Percentiles rank a stretch among this genome's conserved stretches.
Conservation (phyloP, 2,797 vertebrate genomes). For the Phoeniculus purpureus region DNA sequence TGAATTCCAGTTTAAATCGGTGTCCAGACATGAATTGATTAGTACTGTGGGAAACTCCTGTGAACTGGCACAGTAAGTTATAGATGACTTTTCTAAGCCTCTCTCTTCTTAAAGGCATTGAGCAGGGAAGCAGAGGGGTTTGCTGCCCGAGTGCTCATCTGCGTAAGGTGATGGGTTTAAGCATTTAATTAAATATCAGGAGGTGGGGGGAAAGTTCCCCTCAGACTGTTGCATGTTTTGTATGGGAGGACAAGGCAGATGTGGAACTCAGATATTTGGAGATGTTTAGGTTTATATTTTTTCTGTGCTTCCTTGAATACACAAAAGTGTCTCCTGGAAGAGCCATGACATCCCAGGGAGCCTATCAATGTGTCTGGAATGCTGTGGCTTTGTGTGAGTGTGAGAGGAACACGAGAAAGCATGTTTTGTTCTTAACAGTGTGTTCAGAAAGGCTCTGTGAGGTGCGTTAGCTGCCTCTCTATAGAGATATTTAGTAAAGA, state of each 20-base stretch:
- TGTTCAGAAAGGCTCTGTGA: not conserved
- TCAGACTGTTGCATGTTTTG: not conserved
- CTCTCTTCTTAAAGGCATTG: not conserved
- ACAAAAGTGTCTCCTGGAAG: not conserved
- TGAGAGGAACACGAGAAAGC: not conserved
- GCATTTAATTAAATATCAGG: not conserved
- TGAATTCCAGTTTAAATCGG: not conserved
- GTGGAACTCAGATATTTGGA: not conserved
- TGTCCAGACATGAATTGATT: not conserved
- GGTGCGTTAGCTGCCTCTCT: not conserved
- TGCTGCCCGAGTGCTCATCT: not conserved
- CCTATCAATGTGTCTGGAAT: slow-evolving; percentile 6
- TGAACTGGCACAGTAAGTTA: not conserved
- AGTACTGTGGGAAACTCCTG: not conserved
- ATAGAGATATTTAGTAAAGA: not conserved
- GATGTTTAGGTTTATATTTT: not conserved
- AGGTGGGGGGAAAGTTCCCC: not conserved
- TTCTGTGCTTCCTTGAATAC: not conserved
- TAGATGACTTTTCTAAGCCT: not conserved
- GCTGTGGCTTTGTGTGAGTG: not conserved
- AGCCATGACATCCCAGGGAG: not conserved
- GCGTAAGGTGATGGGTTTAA: not conserved
- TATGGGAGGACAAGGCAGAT: not conserved
- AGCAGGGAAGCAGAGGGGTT: not conserved
- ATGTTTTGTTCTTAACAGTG: not conserved